phyloP scores from a whole-genome alignment of 2,113 vertebrate species.

The Larimichthys crocea region DNA sequence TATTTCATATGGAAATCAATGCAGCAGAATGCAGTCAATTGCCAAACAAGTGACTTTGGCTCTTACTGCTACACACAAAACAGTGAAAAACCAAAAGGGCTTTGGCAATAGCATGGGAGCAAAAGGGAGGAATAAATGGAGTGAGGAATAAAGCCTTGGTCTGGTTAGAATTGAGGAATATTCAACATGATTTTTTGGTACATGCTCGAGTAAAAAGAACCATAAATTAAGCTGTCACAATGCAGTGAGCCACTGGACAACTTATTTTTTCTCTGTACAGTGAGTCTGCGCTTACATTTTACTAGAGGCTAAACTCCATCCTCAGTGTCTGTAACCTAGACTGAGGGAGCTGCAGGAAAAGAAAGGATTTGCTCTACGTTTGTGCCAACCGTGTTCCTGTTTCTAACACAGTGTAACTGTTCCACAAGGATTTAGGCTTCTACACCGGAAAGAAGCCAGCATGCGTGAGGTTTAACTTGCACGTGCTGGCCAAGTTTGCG shows the following conservation, averaged over 20 bases:
- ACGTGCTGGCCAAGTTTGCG: conserved; percentile 50
- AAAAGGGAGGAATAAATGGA: conserved; percentile 65
- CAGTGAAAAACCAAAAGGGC: conserved; percentile 57
- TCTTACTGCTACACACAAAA: conserved; percentile 75
- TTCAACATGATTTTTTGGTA: conserved; percentile 37
- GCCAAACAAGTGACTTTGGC: conserved; percentile 88
- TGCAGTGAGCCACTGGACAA: conserved; percentile 24
- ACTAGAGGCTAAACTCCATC: conserved; percentile 50
- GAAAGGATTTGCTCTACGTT: conserved; percentile 66
- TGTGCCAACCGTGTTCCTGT: conserved; percentile 72
- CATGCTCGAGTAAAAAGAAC: conserved; percentile 20
- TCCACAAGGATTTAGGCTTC: conserved; percentile 72
- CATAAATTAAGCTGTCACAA: conserved; percentile 55
- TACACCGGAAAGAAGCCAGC: conserved; percentile 66
- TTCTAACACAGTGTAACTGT: conserved; percentile 66
- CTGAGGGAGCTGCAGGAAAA: conserved; percentile 49
- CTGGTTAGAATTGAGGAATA: conserved; percentile 46
- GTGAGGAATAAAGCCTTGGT: conserved; percentile 63
- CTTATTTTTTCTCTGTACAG: conserved; percentile 25
- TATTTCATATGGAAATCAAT: conserved; percentile 89
- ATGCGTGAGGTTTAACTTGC: conserved; percentile 73
- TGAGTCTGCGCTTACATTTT: conserved; percentile 41
- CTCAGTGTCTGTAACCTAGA: conserved; percentile 51
- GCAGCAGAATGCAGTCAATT: conserved; percentile 86
- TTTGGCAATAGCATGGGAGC: conserved; percentile 63